Evolutionary conservation across 2,888 invertebrate species (phyloP).

Genomic region (Drymonia ruficornis): DNA sequence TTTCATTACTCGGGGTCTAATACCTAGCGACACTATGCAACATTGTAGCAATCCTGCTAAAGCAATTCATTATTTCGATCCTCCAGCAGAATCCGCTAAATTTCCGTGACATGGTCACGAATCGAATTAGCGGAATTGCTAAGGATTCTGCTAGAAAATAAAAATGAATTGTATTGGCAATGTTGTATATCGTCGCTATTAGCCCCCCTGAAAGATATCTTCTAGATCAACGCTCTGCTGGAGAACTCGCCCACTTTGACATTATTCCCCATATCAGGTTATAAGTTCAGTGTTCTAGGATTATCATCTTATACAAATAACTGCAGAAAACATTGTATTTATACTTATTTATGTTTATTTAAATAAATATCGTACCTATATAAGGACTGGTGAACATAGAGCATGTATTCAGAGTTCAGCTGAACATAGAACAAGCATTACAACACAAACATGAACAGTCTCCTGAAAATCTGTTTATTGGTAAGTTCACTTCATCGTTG

Average conservation of each 20-base stretch:
- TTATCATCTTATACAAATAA: background rate
- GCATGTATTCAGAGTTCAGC: background rate
- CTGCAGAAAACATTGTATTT: too few relatives aligned
- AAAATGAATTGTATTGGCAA: too few relatives aligned
- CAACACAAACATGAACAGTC: background rate
- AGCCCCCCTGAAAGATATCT: background rate
- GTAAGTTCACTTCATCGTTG: background rate
- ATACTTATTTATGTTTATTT: background rate
- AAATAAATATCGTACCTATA: background rate
- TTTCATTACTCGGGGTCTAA: too few relatives aligned
- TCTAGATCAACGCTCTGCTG: too few relatives aligned
- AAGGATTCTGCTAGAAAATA: too few relatives aligned
- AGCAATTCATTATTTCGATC: too few relatives aligned
- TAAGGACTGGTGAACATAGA: background rate
- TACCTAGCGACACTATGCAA: too few relatives aligned
- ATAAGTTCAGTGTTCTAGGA: background rate
- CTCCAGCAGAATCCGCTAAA: too few relatives aligned
- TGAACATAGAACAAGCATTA: background rate
- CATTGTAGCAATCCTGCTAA: too few relatives aligned
- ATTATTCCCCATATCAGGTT: background rate
- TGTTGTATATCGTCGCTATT: background rate
- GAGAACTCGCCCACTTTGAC: too few relatives aligned
- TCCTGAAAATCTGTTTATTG: background rate
- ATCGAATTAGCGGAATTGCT: too few relatives aligned
- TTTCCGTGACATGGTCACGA: too few relatives aligned